phyloP scores from a whole-genome alignment of 2,113 vertebrate species.

The Lophius piscatorius region DNA sequence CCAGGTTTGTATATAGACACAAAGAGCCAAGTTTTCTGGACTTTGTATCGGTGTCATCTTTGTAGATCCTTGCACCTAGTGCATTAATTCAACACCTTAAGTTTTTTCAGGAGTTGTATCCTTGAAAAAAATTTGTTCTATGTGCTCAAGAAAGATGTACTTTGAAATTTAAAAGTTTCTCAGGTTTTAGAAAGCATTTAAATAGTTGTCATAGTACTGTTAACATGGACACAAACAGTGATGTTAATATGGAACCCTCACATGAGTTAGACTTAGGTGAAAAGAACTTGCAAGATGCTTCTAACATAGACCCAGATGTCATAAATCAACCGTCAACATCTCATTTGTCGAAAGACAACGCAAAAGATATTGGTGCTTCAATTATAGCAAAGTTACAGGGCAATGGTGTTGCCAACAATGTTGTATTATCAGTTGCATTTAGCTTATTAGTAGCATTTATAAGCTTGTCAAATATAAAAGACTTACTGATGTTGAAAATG shows the following conservation, averaged over 20 bases:
- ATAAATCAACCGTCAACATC: too few relatives aligned
- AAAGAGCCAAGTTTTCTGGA: not conserved
- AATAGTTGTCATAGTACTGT: too few relatives aligned
- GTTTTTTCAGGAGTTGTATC: conserved; percentile 18
- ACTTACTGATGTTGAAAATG: not conserved
- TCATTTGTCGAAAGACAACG: too few relatives aligned
- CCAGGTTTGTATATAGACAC: too few relatives aligned
- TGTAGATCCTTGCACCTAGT: not conserved
- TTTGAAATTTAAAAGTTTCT: conserved; percentile 18
- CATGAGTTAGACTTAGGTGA: too few relatives aligned
- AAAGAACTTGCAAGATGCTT: too few relatives aligned
- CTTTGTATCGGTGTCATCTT: conserved; percentile 4
- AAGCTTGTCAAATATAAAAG: too few relatives aligned
- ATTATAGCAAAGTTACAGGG: too few relatives aligned
- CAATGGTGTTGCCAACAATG: conserved; percentile 2
- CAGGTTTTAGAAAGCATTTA: conserved; percentile 14
- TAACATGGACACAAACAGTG: too few relatives aligned
- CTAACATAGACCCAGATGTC: too few relatives aligned
- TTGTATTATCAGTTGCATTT: conserved; percentile 1
- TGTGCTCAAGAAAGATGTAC: conserved; percentile 16
- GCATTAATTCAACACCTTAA: conserved; percentile 5
- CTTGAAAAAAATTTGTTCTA: conserved; percentile 3
- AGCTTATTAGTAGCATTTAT: not conserved
- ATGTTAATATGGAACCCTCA: too few relatives aligned
- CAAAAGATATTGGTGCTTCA: too few relatives aligned